Percentiles rank a stretch among this genome's conserved stretches.
Evolutionary conservation across 2,888 invertebrate genomes (phyloP).

Genomic region (Criorhina ranunculi): DNA sequence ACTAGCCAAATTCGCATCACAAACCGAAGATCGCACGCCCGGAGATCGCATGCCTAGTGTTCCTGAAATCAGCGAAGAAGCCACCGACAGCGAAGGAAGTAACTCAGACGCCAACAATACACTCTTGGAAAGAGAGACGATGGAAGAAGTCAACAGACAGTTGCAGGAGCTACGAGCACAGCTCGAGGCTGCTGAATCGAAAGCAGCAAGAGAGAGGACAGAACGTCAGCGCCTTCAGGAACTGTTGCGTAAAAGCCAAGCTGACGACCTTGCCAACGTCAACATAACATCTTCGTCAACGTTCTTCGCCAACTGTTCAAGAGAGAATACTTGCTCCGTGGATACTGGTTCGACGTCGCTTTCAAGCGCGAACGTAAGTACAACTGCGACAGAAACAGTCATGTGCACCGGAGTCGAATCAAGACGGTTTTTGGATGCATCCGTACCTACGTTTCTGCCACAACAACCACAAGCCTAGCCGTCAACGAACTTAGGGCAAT

Average conservation of each 20-base stretch:
- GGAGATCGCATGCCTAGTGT: background rate
- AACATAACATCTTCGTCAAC: background rate
- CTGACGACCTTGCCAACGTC: background rate
- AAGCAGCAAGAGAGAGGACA: conserved; percentile 1
- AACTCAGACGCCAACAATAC: too few species aligned
- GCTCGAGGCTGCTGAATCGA: conserved; percentile 6
- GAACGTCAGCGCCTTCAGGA: too few species aligned
- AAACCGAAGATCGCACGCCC: too few species aligned
- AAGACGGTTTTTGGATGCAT: background rate
- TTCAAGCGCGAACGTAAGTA: background rate
- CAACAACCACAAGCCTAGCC: conserved; percentile 22
- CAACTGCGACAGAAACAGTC: conserved; percentile 2
- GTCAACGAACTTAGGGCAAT: background rate
- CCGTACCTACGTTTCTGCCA: conserved; percentile 7
- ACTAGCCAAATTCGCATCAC: background rate
- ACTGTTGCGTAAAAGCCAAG: too few species aligned
- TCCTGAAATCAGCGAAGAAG: background rate
- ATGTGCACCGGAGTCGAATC: background rate
- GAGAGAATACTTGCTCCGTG: conserved; percentile 2
- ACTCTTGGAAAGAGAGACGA: too few species aligned
- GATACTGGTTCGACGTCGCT: background rate
- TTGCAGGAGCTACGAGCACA: too few species aligned
- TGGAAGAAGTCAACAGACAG: too few species aligned
- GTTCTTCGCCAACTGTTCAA: background rate
- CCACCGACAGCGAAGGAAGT: too few species aligned